Evolutionary conservation across 2,113 vertebrate species (phyloP).

Genomic region (Sarotherodon lohbergeri): DNA sequence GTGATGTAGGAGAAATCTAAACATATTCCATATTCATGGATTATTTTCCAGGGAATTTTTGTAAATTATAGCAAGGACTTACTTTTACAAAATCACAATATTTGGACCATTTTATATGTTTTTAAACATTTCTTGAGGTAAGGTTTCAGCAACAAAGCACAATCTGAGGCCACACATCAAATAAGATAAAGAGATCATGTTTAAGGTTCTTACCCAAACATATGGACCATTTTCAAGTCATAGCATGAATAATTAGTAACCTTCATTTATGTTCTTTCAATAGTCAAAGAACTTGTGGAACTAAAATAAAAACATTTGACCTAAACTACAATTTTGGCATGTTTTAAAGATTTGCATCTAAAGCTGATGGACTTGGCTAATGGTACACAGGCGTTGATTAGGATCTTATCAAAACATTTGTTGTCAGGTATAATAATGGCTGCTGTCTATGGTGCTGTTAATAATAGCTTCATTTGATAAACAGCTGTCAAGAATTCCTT

Average conservation of each 20-base stretch:
- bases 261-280: not conserved
- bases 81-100: not conserved
- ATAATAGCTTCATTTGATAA: not conserved
- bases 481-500: not conserved
- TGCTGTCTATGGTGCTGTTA: not conserved
- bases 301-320: not conserved
- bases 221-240: not conserved
- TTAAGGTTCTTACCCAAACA: not conserved
- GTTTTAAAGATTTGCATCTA: not conserved
- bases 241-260: not conserved
- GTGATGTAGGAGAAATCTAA: not conserved
- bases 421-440: not conserved
- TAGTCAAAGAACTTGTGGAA: not conserved
- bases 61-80: not conserved
- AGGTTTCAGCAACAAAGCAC: fast-evolving
- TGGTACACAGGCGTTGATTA: not conserved
- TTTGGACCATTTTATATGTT: not conserved
- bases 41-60: not conserved
- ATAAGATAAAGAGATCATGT: not conserved
- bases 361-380: not conserved
- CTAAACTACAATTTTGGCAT: not conserved
- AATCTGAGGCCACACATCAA: not conserved
- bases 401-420: not conserved
- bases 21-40: not conserved
- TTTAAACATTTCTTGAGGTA: not conserved